Evolutionary conservation across 2,113 vertebrate species (phyloP), one percentile per base, ranked within the genome.

Genomic region (Megaceryle maxima): DNA sequence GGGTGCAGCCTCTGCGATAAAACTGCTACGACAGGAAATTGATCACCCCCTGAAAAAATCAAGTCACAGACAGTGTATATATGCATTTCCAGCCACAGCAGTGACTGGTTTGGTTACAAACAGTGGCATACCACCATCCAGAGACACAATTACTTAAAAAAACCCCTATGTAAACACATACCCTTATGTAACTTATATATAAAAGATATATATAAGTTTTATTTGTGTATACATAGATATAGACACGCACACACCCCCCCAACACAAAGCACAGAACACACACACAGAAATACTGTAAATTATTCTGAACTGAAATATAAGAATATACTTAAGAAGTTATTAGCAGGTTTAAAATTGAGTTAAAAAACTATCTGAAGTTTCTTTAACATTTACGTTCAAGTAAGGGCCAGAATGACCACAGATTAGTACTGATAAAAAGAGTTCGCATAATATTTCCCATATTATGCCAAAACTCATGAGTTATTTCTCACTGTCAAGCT

Each of bases 361-460:
- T 96, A 96, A 94, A 92, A 94, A 92, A 80, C 79, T 96, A 85
- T 94, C 94, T 63, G 83, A 96, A 95, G 74, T 91, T 77, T 96
- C 91, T 94, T 94, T 83, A 96, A 83, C 96, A 97, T 78, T 48
- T 96, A 73, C 48, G 75, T 94, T 96, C 97, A 97, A 92, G 90
- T 96, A 95, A 96, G 70, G 96, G 96, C 89, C 86, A 93, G 35
- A 90, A 90, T 0, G 92, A 81, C 94, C 93, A 87, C 41, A 79
- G 56, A 83, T 83, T 83, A 96, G 82, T 88, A 91, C 53, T 87
- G 68, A 74, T 91, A 94, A 97, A 97, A 97, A 94, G 56, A 91
- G 72, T 20, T 93, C 92, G 87, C 67, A 69, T 59, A 91, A 7
- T 60, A 74, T 60, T 92, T 96, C 41, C 88, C 56, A 48, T 15